Conservation (phyloP, 1,140 invertebrate species). For the Cyphomyrmex costatus region DNA sequence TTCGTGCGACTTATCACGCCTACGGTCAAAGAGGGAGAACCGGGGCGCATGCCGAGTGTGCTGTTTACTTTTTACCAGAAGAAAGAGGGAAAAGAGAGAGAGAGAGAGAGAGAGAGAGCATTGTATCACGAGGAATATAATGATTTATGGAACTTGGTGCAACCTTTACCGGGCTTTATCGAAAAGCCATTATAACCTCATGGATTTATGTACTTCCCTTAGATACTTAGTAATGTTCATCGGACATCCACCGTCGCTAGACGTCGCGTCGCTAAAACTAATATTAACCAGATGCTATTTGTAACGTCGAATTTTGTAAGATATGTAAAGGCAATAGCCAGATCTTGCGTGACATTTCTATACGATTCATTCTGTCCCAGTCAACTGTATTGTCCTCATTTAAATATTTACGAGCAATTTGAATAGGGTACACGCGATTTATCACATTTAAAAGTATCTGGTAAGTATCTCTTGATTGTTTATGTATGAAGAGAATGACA, state of each 20-base stretch:
- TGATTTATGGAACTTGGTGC: slow-evolving; percentile 63
- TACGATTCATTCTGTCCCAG: neutral
- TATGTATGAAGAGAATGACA: neutral
- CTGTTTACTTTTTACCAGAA: slow-evolving; percentile 54
- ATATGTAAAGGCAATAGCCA: neutral
- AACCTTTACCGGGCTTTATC: slow-evolving; percentile 62
- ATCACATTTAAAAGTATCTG: slow-evolving; percentile 36
- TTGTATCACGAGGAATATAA: slow-evolving; percentile 59
- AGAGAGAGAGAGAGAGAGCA: neutral
- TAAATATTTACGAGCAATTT: slow-evolving; percentile 45
- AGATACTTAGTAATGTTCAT: slow-evolving; percentile 63
- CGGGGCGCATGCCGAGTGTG: slow-evolving; percentile 40
- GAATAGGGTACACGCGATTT: slow-evolving; percentile 25
- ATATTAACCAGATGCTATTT: slow-evolving; percentile 55
- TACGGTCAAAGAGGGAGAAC: slow-evolving; percentile 46
- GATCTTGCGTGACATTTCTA: slow-evolving; percentile 29
- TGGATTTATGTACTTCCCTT: slow-evolving; percentile 65
- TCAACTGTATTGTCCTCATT: slow-evolving; percentile 18
- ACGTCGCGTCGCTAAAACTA: slow-evolving; percentile 39
- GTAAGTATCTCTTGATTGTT: slow-evolving; percentile 9
- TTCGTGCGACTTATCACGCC: slow-evolving; percentile 56
- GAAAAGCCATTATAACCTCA: slow-evolving; percentile 65
- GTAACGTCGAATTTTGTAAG: slow-evolving; percentile 7
- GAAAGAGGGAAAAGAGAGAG: neutral
- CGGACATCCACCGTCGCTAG: slow-evolving; percentile 26